A percentile compares a stretch with the other conserved stretches of the same genome.
These are phyloP conservation scores for Gymnopithys bicolor DNA, from an alignment of 2,797 vertebrate species.

Conservation along the genomic window DNA sequence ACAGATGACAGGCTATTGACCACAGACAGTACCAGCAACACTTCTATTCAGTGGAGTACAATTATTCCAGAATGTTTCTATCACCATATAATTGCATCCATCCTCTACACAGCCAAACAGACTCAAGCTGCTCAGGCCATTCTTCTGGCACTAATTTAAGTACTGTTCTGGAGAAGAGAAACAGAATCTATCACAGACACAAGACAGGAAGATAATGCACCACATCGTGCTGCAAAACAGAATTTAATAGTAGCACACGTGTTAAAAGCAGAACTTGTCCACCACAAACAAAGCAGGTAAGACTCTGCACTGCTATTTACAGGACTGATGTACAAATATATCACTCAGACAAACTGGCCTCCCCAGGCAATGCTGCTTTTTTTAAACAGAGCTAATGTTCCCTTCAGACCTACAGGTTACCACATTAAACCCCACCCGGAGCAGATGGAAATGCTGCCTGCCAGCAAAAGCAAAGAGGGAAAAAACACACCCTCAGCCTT, in stretches of 20 bases:
- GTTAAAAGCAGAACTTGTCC: not conserved
- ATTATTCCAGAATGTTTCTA: not conserved
- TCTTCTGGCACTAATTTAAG: not conserved
- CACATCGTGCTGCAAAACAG: not conserved
- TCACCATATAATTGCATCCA: not conserved
- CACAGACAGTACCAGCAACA: not conserved
- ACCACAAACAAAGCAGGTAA: not conserved
- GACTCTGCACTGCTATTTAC: not conserved
- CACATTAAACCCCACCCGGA: not conserved
- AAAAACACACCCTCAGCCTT: not conserved
- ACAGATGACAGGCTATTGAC: not conserved
- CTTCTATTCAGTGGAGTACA: not conserved
- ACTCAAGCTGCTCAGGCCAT: not conserved
- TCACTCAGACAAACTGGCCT: not conserved
- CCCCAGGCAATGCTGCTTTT: not conserved
- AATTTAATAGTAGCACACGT: not conserved
- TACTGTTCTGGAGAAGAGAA: not conserved
- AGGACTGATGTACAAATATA: not conserved
- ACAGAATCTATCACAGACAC: not conserved
- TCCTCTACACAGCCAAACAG: not conserved
- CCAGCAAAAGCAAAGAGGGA: conserved; percentile 14
- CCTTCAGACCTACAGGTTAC: conserved; percentile 43
- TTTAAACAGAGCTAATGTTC: conserved; percentile 5
- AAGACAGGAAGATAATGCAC: not conserved
- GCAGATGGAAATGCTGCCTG: conserved; percentile 49